Percentiles rank a stretch among this genome's conserved stretches.
Evolutionary conservation across 2,888 invertebrate species (phyloP).

Genomic region (Rhingia campestris): DNA sequence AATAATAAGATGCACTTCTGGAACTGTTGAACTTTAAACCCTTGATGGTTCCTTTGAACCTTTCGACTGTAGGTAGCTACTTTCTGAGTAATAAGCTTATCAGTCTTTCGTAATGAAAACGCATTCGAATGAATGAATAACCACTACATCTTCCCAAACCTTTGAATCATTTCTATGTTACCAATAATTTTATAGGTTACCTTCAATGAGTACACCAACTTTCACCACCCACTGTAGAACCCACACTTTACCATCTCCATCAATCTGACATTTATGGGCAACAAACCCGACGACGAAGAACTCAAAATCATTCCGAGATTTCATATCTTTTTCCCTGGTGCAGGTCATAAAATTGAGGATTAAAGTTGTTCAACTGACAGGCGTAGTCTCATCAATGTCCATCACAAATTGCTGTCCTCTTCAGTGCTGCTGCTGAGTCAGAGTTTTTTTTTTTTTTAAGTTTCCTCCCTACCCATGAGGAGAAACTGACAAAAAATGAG

Average conservation of each 20-base stretch:
- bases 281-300: conserved; percentile 43
- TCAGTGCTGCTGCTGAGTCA: conserved; percentile 54
- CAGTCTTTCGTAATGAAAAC: no score
- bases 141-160: no score
- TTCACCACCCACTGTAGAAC: conserved; percentile 18
- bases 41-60: no score
- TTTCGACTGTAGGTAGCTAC: no score
- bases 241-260: conserved; percentile 40
- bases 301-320: conserved; percentile 46
- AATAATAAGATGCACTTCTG: no score
- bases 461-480: conserved; percentile 6
- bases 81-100: no score
- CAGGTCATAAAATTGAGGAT: conserved; percentile 61
- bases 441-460: conserved; percentile 37
- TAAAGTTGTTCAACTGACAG: conserved; percentile 63
- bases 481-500: background rate
- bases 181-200: no score
- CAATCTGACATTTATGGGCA: conserved; percentile 65
- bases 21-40: no score
- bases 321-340: conserved; percentile 29
- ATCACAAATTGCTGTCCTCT: conserved; percentile 49
- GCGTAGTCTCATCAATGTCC: conserved; percentile 71
- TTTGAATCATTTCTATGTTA: no score
- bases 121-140: no score
- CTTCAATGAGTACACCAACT: conserved; percentile 8